These are phyloP conservation scores for Falco novaeseelandiae DNA, from an alignment of 2,797 vertebrate genomes.

Conservation along the genomic window DNA sequence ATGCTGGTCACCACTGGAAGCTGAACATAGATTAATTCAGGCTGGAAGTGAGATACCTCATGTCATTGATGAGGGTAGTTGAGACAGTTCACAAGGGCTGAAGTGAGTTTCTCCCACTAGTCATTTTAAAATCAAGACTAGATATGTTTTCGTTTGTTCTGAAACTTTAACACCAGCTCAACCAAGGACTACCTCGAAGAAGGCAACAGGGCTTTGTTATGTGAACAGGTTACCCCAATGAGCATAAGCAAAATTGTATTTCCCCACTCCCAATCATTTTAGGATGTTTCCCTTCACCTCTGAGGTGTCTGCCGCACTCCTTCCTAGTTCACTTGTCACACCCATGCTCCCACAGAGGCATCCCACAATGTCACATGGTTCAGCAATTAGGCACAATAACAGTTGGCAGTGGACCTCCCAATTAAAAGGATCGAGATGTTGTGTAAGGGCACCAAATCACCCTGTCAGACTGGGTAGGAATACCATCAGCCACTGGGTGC, in stretches of 20 bases:
- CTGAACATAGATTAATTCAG: not conserved
- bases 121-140: not conserved
- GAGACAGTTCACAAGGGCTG: not conserved
- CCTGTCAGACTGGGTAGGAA: not conserved
- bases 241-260: not conserved
- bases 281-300: not conserved
- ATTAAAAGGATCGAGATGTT: not conserved
- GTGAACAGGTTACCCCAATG: not conserved
- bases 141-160: not conserved
- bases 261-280: not conserved
- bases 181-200: not conserved
- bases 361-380: not conserved
- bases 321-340: not conserved
- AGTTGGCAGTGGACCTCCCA: not conserved
- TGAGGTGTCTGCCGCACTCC: not conserved
- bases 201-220: not conserved
- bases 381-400: not conserved
- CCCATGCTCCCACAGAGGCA: not conserved
- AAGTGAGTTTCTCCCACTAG: not conserved
- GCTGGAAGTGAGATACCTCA: not conserved
- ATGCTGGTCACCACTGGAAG: not conserved
- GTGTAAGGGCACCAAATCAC: not conserved
- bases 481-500: fast-evolving
- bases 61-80: not conserved
- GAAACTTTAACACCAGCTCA: not conserved